These are phyloP conservation scores for Gyrodactylus bullatarudis DNA, from an alignment of 1,140 invertebrate genomes.

Conservation along the genomic window DNA sequence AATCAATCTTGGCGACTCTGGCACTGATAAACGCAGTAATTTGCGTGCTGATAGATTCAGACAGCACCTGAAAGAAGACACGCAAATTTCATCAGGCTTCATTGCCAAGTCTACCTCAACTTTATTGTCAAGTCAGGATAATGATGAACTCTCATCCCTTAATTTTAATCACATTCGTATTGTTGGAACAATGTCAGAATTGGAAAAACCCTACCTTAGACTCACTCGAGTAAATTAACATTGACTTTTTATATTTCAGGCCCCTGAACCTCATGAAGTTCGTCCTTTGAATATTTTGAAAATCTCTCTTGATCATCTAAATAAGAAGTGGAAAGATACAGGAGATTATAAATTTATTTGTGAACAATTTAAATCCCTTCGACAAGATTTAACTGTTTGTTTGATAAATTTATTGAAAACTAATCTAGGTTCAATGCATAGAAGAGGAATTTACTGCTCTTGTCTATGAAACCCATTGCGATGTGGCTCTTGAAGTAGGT, in stretches of 20 bases:
- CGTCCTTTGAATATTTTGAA: background rate
- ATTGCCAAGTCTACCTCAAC: too few relatives aligned
- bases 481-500: conserved; percentile 55
- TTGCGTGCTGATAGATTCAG: too few relatives aligned
- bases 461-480: conserved; percentile 87
- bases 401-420: too few relatives aligned
- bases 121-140: too few relatives aligned
- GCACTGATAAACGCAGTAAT: too few relatives aligned
- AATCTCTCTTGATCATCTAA: background rate
- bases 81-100: too few relatives aligned
- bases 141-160: background rate
- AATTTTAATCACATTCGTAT: background rate
- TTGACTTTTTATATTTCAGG: background rate
- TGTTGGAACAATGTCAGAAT: conserved; percentile 1
- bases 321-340: background rate
- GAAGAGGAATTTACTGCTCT: conserved; percentile 61
- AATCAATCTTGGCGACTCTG: too few relatives aligned
- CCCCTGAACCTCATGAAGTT: background rate
- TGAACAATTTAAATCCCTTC: conserved; percentile 85
- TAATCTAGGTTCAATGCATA: conserved; percentile 85
- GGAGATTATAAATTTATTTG: conserved; percentile 34
- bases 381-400: conserved; percentile 88
- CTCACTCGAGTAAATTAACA: background rate
- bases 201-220: conserved; percentile 3
- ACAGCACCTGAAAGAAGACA: too few relatives aligned